Evolutionary conservation across 2,797 vertebrate species (phyloP).

Genomic region (Spinibarbus caldwelli): DNA sequence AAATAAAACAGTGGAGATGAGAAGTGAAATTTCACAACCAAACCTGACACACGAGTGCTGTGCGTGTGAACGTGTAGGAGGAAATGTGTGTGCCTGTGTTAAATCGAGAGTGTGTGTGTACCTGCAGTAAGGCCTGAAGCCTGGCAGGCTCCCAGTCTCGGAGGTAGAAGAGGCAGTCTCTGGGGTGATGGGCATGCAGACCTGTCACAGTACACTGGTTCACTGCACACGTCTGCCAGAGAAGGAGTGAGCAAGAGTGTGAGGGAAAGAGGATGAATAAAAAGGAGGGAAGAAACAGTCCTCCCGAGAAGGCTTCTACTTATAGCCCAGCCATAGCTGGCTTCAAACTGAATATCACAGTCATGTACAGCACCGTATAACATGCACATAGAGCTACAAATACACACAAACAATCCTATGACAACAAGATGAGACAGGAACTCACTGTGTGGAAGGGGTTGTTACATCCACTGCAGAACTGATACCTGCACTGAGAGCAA

Average conservation of each 20-base stretch:
- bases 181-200: slow-evolving; percentile 89
- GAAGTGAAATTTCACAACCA: slow-evolving; percentile 29
- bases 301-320: background rate
- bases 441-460: slow-evolving; percentile 84
- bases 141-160: slow-evolving; percentile 86
- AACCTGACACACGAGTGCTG: slow-evolving; percentile 2
- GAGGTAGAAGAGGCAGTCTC: slow-evolving; percentile 90
- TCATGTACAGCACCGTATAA: background rate
- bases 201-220: slow-evolving; percentile 86
- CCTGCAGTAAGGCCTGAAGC: slow-evolving; percentile 86
- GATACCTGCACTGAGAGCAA: slow-evolving; percentile 90
- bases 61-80: slow-evolving; percentile 30
- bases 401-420: background rate
- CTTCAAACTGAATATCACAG: slow-evolving; percentile 30
- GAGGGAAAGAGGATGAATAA: slow-evolving; percentile 8
- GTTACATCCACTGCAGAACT: slow-evolving; percentile 95
- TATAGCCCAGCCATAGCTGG: background rate
- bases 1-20: slow-evolving; percentile 31
- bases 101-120: slow-evolving; percentile 54
- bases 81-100: slow-evolving; percentile 23
- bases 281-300: background rate
- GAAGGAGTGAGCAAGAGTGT: background rate
- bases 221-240: slow-evolving; percentile 81
- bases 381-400: slow-evolving; percentile 5
- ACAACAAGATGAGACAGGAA: slow-evolving; percentile 20